Evolutionary conservation across 2,888 invertebrate species (phyloP).

Genomic region (Lochmaea capreae): DNA sequence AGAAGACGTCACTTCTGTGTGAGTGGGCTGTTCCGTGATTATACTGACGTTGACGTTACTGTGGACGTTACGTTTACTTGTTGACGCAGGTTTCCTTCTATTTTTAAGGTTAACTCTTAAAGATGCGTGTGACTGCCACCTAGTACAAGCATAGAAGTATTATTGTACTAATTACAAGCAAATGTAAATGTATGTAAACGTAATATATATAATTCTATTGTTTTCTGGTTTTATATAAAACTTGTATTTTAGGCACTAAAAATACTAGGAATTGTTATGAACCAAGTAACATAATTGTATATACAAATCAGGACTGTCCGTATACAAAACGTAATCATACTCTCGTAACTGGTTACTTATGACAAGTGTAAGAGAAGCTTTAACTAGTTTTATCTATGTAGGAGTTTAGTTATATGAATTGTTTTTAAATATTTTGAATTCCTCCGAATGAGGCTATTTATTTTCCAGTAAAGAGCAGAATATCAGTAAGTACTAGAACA

Average conservation of each 20-base stretch:
- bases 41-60: neutral
- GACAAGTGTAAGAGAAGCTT: constrained; percentile 9
- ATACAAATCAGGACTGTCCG: neutral
- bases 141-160: neutral
- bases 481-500: neutral
- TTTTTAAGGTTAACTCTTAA: constrained; percentile 1
- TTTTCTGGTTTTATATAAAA: neutral
- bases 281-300: neutral
- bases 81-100: neutral
- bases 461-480: constrained; percentile 8
- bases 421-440: constrained; percentile 14
- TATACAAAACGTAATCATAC: neutral
- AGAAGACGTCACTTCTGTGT: too few relatives aligned
- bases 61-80: neutral
- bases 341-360: neutral
- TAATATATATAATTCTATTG: neutral
- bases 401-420: constrained; percentile 12
- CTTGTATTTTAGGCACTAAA: neutral
- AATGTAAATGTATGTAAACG: neutral
- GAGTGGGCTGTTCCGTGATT: neutral
- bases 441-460: constrained; percentile 11
- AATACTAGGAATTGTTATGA: neutral
- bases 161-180: neutral
- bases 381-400: neutral
- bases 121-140: constrained; percentile 2